Evolutionary conservation across 2,797 vertebrate genomes (phyloP).

Genomic region (Rhincodon typus): DNA sequence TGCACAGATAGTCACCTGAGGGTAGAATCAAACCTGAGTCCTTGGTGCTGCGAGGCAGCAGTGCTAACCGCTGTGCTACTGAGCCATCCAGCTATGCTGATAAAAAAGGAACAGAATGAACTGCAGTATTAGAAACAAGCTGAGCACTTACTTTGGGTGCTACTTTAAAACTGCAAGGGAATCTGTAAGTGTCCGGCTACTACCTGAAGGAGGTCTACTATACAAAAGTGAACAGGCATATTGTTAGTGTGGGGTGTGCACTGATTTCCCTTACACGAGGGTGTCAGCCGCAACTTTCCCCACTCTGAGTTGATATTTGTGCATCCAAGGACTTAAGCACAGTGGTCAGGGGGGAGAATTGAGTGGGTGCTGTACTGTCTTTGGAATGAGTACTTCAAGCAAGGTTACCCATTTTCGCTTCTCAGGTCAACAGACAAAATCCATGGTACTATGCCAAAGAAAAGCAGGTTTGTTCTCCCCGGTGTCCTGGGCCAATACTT

Average conservation of each 20-base stretch:
- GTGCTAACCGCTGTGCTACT: too few species aligned
- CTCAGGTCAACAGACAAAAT: not conserved
- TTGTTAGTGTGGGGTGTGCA: not conserved
- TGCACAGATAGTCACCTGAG: too few species aligned
- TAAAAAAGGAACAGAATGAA: not conserved
- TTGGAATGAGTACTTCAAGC: not conserved
- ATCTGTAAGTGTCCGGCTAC: not conserved
- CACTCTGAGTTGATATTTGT: not conserved
- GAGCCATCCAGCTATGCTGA: too few species aligned
- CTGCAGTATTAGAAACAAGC: too few species aligned
- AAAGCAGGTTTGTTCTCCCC: not conserved
- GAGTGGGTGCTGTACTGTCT: not conserved
- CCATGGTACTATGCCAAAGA: not conserved
- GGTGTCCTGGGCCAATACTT: not conserved
- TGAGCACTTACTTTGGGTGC: not conserved
- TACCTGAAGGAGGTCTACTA: not conserved
- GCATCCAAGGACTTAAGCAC: not conserved
- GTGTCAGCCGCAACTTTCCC: not conserved
- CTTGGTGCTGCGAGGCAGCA: too few species aligned
- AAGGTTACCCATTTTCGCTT: not conserved
- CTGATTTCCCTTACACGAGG: not conserved
- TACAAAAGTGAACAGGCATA: not conserved
- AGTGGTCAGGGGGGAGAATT: not conserved
- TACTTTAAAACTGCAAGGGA: not conserved
- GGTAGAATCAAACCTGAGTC: too few species aligned